Percentiles rank a stretch among this genome's conserved stretches.
These are phyloP conservation scores for Metellina segmentata DNA, from an alignment of 2,888 invertebrate species.

Conservation along the genomic window DNA sequence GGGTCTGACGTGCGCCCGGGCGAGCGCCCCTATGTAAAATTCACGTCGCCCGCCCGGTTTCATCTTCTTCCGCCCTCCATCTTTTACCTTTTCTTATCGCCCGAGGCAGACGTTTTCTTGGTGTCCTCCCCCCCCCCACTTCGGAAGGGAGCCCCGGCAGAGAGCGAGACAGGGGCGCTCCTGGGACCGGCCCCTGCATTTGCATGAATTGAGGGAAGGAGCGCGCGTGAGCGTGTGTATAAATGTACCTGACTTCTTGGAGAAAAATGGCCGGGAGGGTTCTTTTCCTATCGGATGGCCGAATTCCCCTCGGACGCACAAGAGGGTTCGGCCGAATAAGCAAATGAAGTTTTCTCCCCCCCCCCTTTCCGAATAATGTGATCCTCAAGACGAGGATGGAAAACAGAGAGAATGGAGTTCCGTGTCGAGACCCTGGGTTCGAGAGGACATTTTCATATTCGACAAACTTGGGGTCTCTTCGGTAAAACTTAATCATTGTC, in stretches of 20 bases:
- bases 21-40: constrained; percentile 71
- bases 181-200: constrained; percentile 60
- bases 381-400: constrained; percentile 29
- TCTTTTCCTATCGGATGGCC: constrained; percentile 32
- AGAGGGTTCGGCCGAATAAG: constrained; percentile 60
- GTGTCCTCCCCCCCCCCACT: not conserved
- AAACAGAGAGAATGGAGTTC: constrained; percentile 8
- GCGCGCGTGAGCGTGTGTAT: constrained; percentile 33
- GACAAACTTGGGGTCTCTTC: not conserved
- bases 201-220: constrained; percentile 65
- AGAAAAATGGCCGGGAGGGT: constrained; percentile 70
- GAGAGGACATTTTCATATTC: not conserved
- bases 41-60: constrained; percentile 67
- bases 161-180: constrained; percentile 50
- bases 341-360: constrained; percentile 67
- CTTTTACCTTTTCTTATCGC: constrained; percentile 74
- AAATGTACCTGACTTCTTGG: constrained; percentile 72
- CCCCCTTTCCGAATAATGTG: constrained; percentile 34
- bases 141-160: not conserved
- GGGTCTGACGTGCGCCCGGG: constrained; percentile 69
- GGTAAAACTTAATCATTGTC: not conserved
- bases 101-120: constrained; percentile 68
- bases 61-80: constrained; percentile 47
- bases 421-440: not conserved
- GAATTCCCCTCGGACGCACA: constrained; percentile 47